These are phyloP conservation scores for Andrena haemorrhoa DNA, from an alignment of 2,888 invertebrate genomes.

Conservation along the genomic window DNA sequence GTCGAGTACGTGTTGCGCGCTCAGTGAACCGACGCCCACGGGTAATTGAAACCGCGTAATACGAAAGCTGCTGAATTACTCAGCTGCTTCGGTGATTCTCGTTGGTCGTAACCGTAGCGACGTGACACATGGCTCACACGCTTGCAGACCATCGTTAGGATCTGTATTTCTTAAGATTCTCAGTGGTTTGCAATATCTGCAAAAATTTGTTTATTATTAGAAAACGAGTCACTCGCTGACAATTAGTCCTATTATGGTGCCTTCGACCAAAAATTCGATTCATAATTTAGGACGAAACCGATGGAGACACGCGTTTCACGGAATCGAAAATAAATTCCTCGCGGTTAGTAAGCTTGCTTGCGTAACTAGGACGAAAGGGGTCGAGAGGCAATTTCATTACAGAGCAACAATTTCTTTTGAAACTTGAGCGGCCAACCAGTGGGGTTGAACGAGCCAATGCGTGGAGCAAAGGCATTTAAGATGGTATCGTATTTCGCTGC, in stretches of 20 bases:
- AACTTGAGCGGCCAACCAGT: slow-evolving; percentile 36
- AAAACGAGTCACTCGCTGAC: too few species aligned
- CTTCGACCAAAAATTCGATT: background rate
- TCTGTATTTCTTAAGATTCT: background rate
- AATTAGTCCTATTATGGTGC: background rate
- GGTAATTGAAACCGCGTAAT: slow-evolving; percentile 35
- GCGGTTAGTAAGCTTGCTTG: background rate
- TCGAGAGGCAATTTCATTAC: slow-evolving; percentile 23
- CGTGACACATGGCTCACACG: background rate
- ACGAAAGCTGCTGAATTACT: slow-evolving; percentile 20
- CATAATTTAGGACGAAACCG: background rate
- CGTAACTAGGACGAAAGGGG: background rate
- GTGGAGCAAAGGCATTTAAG: slow-evolving; percentile 69
- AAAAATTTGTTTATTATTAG: too few species aligned
- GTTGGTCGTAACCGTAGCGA: background rate
- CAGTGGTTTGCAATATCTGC: too few species aligned
- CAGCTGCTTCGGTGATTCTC: background rate
- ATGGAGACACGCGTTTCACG: too few species aligned
- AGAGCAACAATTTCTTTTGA: slow-evolving; percentile 47
- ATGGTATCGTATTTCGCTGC: slow-evolving; percentile 69
- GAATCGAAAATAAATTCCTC: background rate
- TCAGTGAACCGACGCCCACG: slow-evolving; percentile 12
- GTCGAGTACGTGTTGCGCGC: slow-evolving; percentile 33
- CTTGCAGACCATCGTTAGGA: background rate
- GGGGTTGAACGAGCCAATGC: slow-evolving; percentile 45